Percentiles rank a stretch among this genome's conserved stretches.
These are phyloP conservation scores for Ictalurus punctatus DNA, from an alignment of 2,113 vertebrate species.

Conservation along the genomic window DNA sequence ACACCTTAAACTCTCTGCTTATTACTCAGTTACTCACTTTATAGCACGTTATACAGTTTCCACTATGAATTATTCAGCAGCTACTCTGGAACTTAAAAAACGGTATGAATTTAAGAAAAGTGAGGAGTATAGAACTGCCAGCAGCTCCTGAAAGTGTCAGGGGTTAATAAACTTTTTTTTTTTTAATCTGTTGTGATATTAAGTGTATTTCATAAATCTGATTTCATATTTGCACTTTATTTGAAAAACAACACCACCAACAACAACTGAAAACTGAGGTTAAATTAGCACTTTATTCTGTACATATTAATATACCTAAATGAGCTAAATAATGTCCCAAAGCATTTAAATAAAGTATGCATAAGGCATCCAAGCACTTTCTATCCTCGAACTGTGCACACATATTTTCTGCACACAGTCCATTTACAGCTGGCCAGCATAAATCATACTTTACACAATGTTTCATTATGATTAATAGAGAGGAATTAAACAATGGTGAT, in stretches of 20 bases:
- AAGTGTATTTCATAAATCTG: neutral
- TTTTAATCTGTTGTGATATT: neutral
- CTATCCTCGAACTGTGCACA: neutral
- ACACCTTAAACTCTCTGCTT: neutral
- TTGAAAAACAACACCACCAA: neutral
- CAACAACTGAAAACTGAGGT: neutral
- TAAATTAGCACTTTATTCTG: slow-evolving; percentile 18
- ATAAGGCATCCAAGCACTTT: neutral
- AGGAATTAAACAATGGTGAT: slow-evolving; percentile 25
- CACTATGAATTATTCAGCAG: neutral
- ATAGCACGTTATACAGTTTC: neutral
- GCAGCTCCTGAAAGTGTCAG: neutral
- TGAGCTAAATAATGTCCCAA: neutral
- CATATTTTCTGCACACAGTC: neutral
- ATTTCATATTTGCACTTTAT: neutral
- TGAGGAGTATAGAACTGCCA: neutral
- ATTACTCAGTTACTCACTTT: neutral
- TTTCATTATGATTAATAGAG: slow-evolving; percentile 36
- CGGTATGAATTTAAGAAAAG: neutral
- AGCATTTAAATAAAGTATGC: neutral
- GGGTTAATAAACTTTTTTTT: neutral
- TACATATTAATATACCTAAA: neutral
- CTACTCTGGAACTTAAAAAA: neutral
- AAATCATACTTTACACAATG: slow-evolving; percentile 13
- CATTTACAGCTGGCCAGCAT: slow-evolving; percentile 4